These are phyloP conservation scores for Piaya cayana DNA, from an alignment of 2,113 vertebrate species.

Conservation along the genomic window DNA sequence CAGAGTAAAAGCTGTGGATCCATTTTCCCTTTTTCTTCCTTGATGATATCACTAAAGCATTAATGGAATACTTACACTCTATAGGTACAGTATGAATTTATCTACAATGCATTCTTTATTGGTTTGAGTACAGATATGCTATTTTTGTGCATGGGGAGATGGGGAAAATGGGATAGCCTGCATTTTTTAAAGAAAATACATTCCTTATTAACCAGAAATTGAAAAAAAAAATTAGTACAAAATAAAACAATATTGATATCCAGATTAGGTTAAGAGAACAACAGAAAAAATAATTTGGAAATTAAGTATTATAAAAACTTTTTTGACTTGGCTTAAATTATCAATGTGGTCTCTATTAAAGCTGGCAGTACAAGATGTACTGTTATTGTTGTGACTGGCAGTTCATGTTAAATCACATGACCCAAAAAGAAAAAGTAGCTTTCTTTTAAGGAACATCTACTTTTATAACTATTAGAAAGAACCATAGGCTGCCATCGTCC, in stretches of 20 bases:
- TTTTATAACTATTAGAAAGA: background rate
- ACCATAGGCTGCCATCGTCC: background rate
- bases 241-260: background rate
- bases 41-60: constrained; percentile 71
- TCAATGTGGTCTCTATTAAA: background rate
- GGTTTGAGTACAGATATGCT: constrained; percentile 30
- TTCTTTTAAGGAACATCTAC: background rate
- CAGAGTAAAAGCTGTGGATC: constrained; percentile 48
- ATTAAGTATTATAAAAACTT: background rate
- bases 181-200: background rate
- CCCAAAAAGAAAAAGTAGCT: background rate
- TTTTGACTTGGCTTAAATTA: background rate
- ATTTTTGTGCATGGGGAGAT: background rate
- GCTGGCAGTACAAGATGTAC: background rate
- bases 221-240: background rate
- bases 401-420: background rate
- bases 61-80: constrained; percentile 72
- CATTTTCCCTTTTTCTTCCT: constrained; percentile 69
- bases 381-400: background rate
- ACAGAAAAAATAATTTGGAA: background rate
- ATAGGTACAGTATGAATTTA: constrained; percentile 64
- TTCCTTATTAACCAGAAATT: background rate
- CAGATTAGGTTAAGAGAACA: background rate
- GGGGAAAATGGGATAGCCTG: background rate
- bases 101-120: constrained; percentile 28